These are phyloP conservation scores for Poeciliopsis paucimaculata DNA, from an alignment of 2,797 vertebrate species.

Conservation along the genomic window DNA sequence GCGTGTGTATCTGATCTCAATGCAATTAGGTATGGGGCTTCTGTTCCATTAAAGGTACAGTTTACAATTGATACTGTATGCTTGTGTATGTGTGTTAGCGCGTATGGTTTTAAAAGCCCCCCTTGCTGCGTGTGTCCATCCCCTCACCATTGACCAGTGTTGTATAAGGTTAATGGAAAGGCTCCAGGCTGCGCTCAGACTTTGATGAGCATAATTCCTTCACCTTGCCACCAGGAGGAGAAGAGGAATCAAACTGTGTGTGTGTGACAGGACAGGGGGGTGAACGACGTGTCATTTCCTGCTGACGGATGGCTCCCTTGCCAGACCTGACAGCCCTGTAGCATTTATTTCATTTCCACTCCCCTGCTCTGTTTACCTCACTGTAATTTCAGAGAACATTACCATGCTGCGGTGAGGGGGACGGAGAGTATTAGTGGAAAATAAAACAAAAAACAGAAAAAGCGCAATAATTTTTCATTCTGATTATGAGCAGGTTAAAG, in stretches of 20 bases:
- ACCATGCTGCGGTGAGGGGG: constrained; percentile 48
- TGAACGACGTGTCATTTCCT: constrained; percentile 68
- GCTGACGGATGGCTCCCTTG: constrained; percentile 74
- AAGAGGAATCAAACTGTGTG: constrained; percentile 61
- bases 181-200: constrained; percentile 62
- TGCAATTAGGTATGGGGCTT: constrained; percentile 48
- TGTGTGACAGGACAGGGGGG: constrained; percentile 26
- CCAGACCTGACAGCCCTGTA: constrained; percentile 72
- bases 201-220: constrained; percentile 78
- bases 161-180: constrained; percentile 77
- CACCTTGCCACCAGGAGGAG: constrained; percentile 78
- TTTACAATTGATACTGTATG: constrained; percentile 20
- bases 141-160: constrained; percentile 58
- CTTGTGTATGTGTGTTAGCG: constrained; percentile 6
- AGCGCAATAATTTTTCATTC: constrained; percentile 18
- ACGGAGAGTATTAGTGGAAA: constrained; percentile 29
- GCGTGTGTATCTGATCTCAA: constrained; percentile 39
- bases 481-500: constrained; percentile 51
- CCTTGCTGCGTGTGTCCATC: constrained; percentile 18
- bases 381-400: constrained; percentile 78
- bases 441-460: constrained; percentile 10
- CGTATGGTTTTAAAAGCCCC: constrained; percentile 5
- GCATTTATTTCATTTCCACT: constrained; percentile 76
- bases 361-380: constrained; percentile 77
- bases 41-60: constrained; percentile 35